Evolutionary conservation across 2,797 vertebrate species (phyloP).

Genomic region (Betta splendens): DNA sequence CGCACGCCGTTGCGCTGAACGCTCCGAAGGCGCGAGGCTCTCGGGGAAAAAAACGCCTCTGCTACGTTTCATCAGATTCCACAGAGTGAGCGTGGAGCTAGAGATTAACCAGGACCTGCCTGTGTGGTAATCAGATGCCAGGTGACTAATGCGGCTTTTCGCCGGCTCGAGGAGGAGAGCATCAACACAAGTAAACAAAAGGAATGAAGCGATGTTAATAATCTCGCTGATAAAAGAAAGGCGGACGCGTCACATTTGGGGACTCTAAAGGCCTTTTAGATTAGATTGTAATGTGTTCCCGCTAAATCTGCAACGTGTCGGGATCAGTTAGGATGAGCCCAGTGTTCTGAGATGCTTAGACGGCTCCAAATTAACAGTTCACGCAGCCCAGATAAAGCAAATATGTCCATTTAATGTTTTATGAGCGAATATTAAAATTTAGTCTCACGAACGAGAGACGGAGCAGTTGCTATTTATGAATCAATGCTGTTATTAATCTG

Average conservation of each 20-base stretch:
- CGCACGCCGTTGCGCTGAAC: no score
- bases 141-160: slow-evolving; percentile 4
- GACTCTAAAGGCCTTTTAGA: background rate
- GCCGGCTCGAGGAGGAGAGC: background rate
- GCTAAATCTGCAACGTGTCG: slow-evolving; percentile 3
- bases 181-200: slow-evolving; percentile 23
- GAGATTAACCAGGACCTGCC: slow-evolving; percentile 10
- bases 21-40: background rate
- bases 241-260: no score
- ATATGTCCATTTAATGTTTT: no score
- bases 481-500: slow-evolving; percentile 28
- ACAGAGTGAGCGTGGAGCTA: slow-evolving; percentile 1
- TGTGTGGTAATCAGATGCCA: background rate
- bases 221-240: background rate
- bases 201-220: slow-evolving; percentile 4
- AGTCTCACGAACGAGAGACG: slow-evolving; percentile 21
- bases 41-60: background rate
- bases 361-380: no score
- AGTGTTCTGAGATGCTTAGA: no score
- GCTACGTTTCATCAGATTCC: background rate
- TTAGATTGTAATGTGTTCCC: slow-evolving; percentile 3
- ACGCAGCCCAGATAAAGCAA: no score
- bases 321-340: no score
- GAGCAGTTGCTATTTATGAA: slow-evolving; percentile 10
- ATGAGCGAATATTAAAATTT: no score